A percentile compares a stretch with the other conserved stretches of the same genome.
Conservation (phyloP, 2,888 invertebrate genomes). For the Tuta absoluta region DNA sequence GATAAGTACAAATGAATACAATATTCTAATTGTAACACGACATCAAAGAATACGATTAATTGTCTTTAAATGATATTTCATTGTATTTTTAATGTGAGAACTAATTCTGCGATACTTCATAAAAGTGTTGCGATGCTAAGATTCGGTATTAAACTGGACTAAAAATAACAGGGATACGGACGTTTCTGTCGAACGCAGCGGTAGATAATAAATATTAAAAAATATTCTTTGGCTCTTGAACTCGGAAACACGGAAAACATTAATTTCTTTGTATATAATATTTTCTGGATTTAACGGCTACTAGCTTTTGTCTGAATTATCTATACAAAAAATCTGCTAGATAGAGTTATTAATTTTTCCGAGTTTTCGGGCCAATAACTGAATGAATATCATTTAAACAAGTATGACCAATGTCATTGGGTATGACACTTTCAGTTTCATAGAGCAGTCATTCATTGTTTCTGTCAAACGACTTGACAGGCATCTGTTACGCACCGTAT, state of each 20-base stretch:
- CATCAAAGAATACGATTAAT: too few species aligned
- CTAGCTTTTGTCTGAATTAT: neutral
- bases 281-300: neutral
- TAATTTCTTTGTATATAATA: slow-evolving; percentile 3
- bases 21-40: too few species aligned
- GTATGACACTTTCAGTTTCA: too few species aligned
- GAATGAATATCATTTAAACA: neutral
- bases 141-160: neutral
- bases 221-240: neutral
- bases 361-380: neutral
- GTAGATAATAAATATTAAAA: neutral
- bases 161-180: neutral
- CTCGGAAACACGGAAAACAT: neutral
- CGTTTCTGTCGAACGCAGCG: slow-evolving; percentile 4
- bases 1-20: too few species aligned
- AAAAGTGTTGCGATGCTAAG: too few species aligned
- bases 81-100: too few species aligned
- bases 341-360: neutral
- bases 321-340: neutral
- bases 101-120: too few species aligned
- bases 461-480: too few species aligned
- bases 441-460: too few species aligned
- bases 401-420: too few species aligned
- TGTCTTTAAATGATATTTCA: too few species aligned
- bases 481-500: too few species aligned